A percentile compares a stretch with the other conserved stretches of the same genome.
Conservation (phyloP, 2,797 vertebrate species). For the Xenopus petersii region DNA sequence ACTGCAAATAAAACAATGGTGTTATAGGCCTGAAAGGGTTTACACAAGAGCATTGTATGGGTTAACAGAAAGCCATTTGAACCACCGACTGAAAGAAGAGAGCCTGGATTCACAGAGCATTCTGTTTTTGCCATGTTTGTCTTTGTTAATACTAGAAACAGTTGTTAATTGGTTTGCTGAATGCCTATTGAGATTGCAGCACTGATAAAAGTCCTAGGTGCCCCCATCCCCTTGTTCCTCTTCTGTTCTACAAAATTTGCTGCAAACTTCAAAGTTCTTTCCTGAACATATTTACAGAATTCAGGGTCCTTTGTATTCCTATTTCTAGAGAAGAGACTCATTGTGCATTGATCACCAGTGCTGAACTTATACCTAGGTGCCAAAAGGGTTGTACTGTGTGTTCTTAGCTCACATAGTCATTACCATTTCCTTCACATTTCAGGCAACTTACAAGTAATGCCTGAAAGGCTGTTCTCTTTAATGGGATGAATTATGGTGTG, state of each 20-base stretch:
- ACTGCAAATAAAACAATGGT: background rate
- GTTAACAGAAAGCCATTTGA: conserved; percentile 32
- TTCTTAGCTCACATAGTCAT: conserved; percentile 39
- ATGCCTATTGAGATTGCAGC: conserved; percentile 47
- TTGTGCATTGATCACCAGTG: conserved; percentile 15
- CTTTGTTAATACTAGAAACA: conserved; percentile 48
- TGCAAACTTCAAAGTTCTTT: conserved; percentile 41
- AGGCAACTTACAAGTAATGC: conserved; percentile 50
- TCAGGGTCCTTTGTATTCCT: conserved; percentile 15
- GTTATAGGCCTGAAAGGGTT: background rate
- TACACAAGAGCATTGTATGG: background rate
- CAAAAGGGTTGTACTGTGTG: conserved; percentile 41
- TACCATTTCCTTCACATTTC: conserved; percentile 53
- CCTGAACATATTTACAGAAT: conserved; percentile 29
- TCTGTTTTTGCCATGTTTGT: conserved; percentile 55
- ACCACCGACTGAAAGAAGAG: conserved; percentile 57
- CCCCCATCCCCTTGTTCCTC: conserved; percentile 19
- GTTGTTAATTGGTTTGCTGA: conserved; percentile 50
- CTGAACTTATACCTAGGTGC: conserved; percentile 29
- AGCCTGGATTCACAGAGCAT: conserved; percentile 54
- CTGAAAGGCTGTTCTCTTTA: conserved; percentile 52
- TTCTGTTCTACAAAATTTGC: conserved; percentile 34
- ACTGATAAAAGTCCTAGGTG: conserved; percentile 34
- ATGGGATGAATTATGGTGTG: conserved; percentile 54
- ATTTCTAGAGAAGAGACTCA: conserved; percentile 6